These are phyloP conservation scores for Thomomys bottae DNA, from an alignment of 2,113 vertebrate genomes.

Conservation along the genomic window DNA sequence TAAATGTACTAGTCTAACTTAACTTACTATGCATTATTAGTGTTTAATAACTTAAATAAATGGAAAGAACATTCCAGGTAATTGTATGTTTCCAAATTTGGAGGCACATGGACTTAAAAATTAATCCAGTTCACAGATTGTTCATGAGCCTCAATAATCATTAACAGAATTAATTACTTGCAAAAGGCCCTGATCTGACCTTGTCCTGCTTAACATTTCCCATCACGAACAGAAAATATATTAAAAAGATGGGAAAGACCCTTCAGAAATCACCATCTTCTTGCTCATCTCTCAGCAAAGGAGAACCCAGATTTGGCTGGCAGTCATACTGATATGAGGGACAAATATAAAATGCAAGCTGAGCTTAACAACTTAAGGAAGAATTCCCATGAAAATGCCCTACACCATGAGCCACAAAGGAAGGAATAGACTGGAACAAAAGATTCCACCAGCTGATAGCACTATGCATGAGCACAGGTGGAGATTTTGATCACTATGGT, in stretches of 20 bases:
- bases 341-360: constrained; percentile 41
- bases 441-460: background rate
- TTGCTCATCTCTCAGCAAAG: constrained; percentile 37
- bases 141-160: background rate
- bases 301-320: constrained; percentile 5
- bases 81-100: constrained; percentile 12
- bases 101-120: constrained; percentile 38
- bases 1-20: constrained; percentile 13
- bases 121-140: background rate
- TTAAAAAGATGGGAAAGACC: background rate
- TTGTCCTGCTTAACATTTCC: background rate
- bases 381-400: background rate
- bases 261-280: constrained; percentile 38
- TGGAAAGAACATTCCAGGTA: constrained; percentile 52
- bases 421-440: background rate
- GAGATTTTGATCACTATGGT: background rate
- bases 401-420: background rate
- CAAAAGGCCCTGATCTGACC: background rate
- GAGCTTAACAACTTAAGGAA: background rate
- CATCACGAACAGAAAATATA: constrained; percentile 6
- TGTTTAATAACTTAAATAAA: constrained; percentile 50
- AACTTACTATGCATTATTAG: background rate
- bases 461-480: background rate
- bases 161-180: background rate
- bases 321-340: background rate